Percentiles rank a stretch among this genome's conserved stretches.
These are phyloP conservation scores for Sycobia sp. DNA, from an alignment of 1,140 invertebrate species.

Conservation along the genomic window DNA sequence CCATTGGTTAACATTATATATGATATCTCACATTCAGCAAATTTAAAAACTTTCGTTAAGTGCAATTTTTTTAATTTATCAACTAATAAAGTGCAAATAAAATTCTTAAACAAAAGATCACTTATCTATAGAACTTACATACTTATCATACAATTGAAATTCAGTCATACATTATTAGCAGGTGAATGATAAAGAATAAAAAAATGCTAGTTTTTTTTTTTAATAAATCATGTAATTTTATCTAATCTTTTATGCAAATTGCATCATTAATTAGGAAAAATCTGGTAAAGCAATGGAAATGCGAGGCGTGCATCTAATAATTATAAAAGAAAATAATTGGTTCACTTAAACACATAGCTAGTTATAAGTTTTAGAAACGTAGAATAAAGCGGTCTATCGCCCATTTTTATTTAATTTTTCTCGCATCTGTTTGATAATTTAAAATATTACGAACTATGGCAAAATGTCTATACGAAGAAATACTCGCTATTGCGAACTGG, in stretches of 20 bases:
- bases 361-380: constrained; percentile 10
- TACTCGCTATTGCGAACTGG: constrained; percentile 36
- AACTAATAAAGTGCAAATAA: too few species aligned
- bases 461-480: constrained; percentile 45
- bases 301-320: constrained; percentile 21
- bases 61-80: too few species aligned
- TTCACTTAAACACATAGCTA: neutral
- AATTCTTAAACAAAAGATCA: too few species aligned
- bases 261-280: too few species aligned
- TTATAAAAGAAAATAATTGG: constrained; percentile 3
- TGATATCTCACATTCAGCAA: too few species aligned
- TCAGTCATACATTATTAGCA: too few species aligned
- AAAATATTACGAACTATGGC: constrained; percentile 48
- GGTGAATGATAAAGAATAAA: too few species aligned
- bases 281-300: constrained; percentile 25
- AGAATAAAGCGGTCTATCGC: constrained; percentile 37
- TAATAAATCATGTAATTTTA: neutral
- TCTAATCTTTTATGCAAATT: constrained; percentile 5
- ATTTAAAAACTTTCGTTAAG: too few species aligned
- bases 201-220: too few species aligned
- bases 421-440: constrained; percentile 41
- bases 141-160: too few species aligned
- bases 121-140: too few species aligned
- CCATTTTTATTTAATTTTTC: constrained; percentile 21
- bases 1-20: neutral